Evolutionary conservation across 2,113 vertebrate genomes (phyloP).

Genomic region (Gymnobelideus leadbeateri): DNA sequence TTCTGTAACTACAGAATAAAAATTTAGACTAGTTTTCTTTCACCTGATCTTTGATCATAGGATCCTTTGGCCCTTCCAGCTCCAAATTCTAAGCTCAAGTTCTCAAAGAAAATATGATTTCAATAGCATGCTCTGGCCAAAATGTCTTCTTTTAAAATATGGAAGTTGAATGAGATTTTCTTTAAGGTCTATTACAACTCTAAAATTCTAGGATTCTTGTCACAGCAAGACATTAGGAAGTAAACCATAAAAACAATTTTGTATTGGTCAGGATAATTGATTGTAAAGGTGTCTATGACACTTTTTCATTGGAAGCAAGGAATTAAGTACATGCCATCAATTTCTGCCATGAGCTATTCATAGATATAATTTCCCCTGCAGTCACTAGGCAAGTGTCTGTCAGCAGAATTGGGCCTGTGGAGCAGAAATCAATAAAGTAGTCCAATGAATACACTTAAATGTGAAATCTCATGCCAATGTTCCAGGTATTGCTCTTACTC

Average conservation of each 20-base stretch:
- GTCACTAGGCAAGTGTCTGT: neutral
- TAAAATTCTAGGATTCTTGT: slow-evolving; percentile 41
- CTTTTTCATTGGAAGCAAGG: neutral
- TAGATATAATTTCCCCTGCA: slow-evolving; percentile 38
- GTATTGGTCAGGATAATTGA: slow-evolving; percentile 29
- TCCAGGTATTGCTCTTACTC: neutral
- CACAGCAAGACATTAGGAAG: slow-evolving; percentile 7
- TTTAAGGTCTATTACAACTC: slow-evolving; percentile 27
- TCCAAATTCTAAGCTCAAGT: slow-evolving; percentile 20
- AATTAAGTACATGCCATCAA: slow-evolving; percentile 23
- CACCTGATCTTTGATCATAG: neutral
- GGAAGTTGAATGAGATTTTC: neutral
- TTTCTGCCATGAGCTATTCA: slow-evolving; percentile 25
- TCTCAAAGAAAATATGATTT: slow-evolving; percentile 34
- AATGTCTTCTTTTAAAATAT: neutral
- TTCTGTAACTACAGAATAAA: neutral
- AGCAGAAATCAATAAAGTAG: slow-evolving; percentile 3
- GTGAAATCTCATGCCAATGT: neutral
- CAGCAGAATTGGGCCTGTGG: neutral
- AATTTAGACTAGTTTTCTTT: neutral
- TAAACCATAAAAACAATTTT: slow-evolving; percentile 39
- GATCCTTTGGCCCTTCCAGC: neutral
- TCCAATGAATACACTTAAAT: neutral
- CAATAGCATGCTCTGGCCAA: neutral
- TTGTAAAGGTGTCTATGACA: slow-evolving; percentile 2